Percentiles rank a stretch among this genome's conserved stretches.
Evolutionary conservation across 2,113 vertebrate species (phyloP).

Genomic region (Pseudorasbora parva): DNA sequence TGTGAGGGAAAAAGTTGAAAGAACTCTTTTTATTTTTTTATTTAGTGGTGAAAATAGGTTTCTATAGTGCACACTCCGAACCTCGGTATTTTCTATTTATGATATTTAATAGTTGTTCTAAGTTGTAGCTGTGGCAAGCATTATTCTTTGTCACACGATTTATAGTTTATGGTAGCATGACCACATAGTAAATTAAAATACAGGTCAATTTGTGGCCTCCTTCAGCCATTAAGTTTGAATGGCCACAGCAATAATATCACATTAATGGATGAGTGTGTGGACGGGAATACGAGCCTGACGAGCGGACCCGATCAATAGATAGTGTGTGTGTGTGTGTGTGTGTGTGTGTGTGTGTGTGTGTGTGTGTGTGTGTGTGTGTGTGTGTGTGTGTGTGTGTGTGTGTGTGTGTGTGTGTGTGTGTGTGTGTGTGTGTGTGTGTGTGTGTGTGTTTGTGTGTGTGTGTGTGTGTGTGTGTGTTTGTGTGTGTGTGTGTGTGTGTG

Average conservation of each 20-base stretch:
- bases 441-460: conserved; percentile 49
- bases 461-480: conserved; percentile 56
- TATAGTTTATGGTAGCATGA: conserved; percentile 75
- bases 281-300: conserved; percentile 69
- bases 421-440: conserved; percentile 57
- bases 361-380: conserved; percentile 54
- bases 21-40: no score
- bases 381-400: conserved; percentile 54
- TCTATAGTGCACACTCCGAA: neutral
- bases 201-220: conserved; percentile 74
- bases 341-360: conserved; percentile 52
- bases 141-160: conserved; percentile 71
- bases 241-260: conserved; percentile 76
- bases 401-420: conserved; percentile 52
- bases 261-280: conserved; percentile 78
- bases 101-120: conserved; percentile 52
- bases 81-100: conserved; percentile 11
- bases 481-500: conserved; percentile 52
- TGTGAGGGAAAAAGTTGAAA: no score
- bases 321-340: conserved; percentile 57
- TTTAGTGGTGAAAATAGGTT: no score
- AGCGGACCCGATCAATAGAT: conserved; percentile 72
- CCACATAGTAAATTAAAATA: conserved; percentile 74
- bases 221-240: conserved; percentile 73
- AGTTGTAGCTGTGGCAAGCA: conserved; percentile 63